Conservation (phyloP, 2,888 invertebrate genomes). For the Elaeidobius kamerunicus region DNA sequence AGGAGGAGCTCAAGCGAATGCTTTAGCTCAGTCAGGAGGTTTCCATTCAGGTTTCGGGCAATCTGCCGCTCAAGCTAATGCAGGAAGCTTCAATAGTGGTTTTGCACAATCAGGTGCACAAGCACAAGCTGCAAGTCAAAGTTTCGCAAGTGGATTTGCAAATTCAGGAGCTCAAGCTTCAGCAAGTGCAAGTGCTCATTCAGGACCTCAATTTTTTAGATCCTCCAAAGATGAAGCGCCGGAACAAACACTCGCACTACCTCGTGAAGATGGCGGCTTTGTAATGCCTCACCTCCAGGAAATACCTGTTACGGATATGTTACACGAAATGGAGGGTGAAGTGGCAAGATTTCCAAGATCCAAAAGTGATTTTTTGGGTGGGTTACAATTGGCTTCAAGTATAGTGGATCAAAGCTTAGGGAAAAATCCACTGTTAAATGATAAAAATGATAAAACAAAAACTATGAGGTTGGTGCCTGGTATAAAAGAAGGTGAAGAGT, state of each 20-base stretch:
- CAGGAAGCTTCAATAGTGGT: too few relatives aligned
- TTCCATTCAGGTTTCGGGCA: too few relatives aligned
- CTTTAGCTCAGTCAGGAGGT: too few relatives aligned
- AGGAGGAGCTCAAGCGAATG: conserved; percentile 3
- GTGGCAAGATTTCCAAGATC: conserved; percentile 7
- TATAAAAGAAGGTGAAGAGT: background rate
- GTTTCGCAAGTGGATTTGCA: background rate
- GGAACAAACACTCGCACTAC: background rate
- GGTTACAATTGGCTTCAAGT: conserved; percentile 13
- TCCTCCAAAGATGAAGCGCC: background rate
- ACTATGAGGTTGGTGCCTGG: background rate
- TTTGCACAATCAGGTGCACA: background rate
- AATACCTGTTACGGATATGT: conserved; percentile 2
- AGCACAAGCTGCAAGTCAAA: background rate
- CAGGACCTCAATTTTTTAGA: conserved; percentile 9
- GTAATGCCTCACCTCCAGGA: conserved; percentile 16
- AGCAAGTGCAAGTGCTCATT: background rate
- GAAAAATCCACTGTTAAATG: background rate
- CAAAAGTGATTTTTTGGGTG: background rate
- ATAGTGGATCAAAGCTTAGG: conserved; percentile 15
- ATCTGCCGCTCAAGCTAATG: too few relatives aligned
- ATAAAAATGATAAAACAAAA: background rate
- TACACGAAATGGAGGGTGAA: conserved; percentile 9
- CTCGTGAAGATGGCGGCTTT: conserved; percentile 3
- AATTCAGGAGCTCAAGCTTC: background rate